phyloP scores from a whole-genome alignment of 2,888 invertebrate species.

The Agrochola macilenta region DNA sequence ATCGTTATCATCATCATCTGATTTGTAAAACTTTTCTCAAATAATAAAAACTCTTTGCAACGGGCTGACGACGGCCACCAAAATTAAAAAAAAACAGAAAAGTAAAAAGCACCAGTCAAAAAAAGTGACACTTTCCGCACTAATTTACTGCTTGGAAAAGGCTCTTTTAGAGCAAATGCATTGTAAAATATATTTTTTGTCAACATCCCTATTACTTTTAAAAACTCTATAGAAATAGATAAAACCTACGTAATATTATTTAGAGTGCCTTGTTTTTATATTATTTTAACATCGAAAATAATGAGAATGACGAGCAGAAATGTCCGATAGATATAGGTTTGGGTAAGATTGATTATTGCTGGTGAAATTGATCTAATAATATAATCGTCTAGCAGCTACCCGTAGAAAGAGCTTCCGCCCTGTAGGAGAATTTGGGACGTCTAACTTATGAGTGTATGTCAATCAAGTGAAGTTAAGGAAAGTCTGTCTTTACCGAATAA shows the following conservation, averaged over 20 bases:
- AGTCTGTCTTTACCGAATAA: background rate
- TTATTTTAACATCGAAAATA: constrained; percentile 11
- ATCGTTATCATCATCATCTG: too few species aligned
- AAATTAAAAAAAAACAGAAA: too few species aligned
- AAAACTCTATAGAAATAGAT: too few species aligned
- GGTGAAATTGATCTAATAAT: constrained; percentile 7
- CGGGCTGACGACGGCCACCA: too few species aligned
- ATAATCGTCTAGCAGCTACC: background rate
- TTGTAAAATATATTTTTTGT: too few species aligned
- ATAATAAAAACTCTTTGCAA: too few species aligned
- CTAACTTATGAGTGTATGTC: background rate
- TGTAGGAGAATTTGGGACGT: background rate
- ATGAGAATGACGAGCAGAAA: constrained; percentile 12
- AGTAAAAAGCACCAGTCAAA: too few species aligned
- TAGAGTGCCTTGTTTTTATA: background rate
- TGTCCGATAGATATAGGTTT: background rate
- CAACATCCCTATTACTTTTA: too few species aligned
- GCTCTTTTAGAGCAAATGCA: too few species aligned
- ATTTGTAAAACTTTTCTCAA: too few species aligned
- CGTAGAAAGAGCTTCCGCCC: background rate
- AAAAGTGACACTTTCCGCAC: too few species aligned
- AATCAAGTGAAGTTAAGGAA: background rate
- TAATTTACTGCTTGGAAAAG: too few species aligned
- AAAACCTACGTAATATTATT: background rate
- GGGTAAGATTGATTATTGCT: constrained; percentile 25